Evolutionary conservation across 92 coral and sea anemone genomes (phyloP), one percentile per base, ranked within the genome.

Genomic region (Zoanthus gigantus): DNA sequence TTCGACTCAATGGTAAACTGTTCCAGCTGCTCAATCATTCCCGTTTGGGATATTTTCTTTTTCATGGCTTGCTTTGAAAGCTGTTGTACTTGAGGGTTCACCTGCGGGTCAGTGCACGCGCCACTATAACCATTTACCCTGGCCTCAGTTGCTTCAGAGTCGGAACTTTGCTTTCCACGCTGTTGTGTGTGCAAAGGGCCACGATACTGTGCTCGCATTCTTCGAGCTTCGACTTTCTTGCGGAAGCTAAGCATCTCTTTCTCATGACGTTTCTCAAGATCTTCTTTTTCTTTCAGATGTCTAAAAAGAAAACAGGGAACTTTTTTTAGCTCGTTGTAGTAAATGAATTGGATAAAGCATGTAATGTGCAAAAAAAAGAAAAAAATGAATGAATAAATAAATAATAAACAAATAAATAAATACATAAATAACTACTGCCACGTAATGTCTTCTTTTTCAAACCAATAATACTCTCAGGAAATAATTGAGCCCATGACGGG

Each of bases 251-350:
- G 31, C 9, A 94, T 65, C 58, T 97, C 98, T 56, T 94, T 94
- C 52, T 96, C 94, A 15, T 97, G 99, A 79, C 76, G 90, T 71
- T 86, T 90, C 72, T 92, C 95, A 79, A 97, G 46, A 32, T 95
- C 99, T 37, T 92, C 98, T 61, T 88, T 86, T 72, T 97, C 99
- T 88, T 89, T 91, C n/a, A 90, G 95, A 45, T 97, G 98, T 73
- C 99, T 97, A 61, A 76, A 67, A 42, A 83, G 28, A 63, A 63
- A 23, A 2, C 30, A 63, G n/a, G n/a, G 5, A 58, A 58, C n/a
- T 1, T 14, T 58, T 58, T 58, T 11, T 13, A 58, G 16, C n/a
- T 15, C n/a, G 37, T 67, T 34, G 14, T 30, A 69, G 7, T 1
- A 10, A 30, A 32, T 4, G 42, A 69, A 1, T 37, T 37, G 42